Evolutionary conservation across 53 echinoderm and acorn worm genomes (phyloP).

Genomic region (Temnopleurus reevesii): DNA sequence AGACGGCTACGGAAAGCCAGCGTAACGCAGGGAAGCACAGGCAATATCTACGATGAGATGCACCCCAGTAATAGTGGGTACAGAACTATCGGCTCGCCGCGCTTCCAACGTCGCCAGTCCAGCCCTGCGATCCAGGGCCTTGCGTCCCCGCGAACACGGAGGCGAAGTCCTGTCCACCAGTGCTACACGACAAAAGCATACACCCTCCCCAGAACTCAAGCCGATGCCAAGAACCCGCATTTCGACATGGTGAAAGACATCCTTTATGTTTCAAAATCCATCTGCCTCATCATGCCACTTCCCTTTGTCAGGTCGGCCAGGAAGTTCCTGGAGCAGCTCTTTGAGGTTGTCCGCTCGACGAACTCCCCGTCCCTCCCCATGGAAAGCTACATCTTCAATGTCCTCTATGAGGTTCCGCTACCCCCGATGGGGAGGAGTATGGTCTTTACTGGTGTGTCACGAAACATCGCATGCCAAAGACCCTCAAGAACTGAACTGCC

Average conservation of each 20-base stretch:
- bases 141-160: conserved; percentile 72
- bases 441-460: conserved; percentile 71
- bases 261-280: conserved; percentile 89
- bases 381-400: conserved; percentile 91
- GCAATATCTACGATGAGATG: conserved; percentile 78
- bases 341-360: conserved; percentile 67
- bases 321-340: conserved; percentile 82
- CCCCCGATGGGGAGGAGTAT: conserved; percentile 86
- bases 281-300: conserved; percentile 84
- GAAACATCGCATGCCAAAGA: conserved; percentile 83
- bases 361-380: conserved; percentile 76
- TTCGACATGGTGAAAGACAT: conserved; percentile 87
- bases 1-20: conserved; percentile 69
- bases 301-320: conserved; percentile 78
- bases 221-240: conserved; percentile 52
- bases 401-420: conserved; percentile 91
- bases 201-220: conserved; percentile 67
- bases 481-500: conserved; percentile 83
- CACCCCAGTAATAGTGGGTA: conserved; percentile 48
- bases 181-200: conserved; percentile 61
- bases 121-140: conserved; percentile 72
- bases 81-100: conserved; percentile 65
- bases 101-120: conserved; percentile 68
- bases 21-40: conserved; percentile 64
- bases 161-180: conserved; percentile 70